Evolutionary conservation across 2,888 invertebrate species (phyloP), one percentile per base, ranked within the genome.

Genomic region (Drosophila pseudotalamancana): DNA sequence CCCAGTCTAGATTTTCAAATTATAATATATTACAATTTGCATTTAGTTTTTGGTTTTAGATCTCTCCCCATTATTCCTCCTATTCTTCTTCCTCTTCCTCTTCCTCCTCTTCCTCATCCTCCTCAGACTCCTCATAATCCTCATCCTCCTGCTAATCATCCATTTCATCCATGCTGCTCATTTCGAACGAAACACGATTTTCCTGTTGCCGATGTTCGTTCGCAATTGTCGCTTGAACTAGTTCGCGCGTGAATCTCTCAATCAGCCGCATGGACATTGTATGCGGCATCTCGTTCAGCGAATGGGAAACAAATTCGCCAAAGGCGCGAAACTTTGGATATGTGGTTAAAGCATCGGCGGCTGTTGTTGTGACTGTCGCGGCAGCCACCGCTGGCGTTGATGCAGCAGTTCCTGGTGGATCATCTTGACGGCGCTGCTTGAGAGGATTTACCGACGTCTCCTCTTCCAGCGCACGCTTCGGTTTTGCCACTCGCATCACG

Each of bases 271-370:
- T 72, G 21, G 91, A 90, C 34, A 77, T 77, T 8, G 79, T 61
- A 14, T 87, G 81, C 4, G 90, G 88, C 72, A 92, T 77, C 40
- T 91, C 91, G 49, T 85, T 75, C 9, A 92, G 64, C 6, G 91
- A 90, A 9, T 90, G 88, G 2, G 89, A 80, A 40, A 92, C 74
- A 62, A 91, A 92, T 61, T 90, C 88, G 18, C 91, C 91, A 71
- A 91, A 92, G 37, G 91, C 90, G 43, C 71, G 83, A 63, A 73
- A 83, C 39, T 82, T 82, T 32, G 71, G 83, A 59, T 77, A 67
- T 39, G 64, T 53, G 3, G 34, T 25, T 14, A 39, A 6, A 9
- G 6, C 25, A 25, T 25, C 25, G 2, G 29, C 27, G 29, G 43
- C 18, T 29, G 43, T 5, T 14, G 42, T 1, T n/a, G 12, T 16